Base-by-base conservation (phyloP, 2,888 invertebrate species). In the Rhagonycha fulva region DNA sequence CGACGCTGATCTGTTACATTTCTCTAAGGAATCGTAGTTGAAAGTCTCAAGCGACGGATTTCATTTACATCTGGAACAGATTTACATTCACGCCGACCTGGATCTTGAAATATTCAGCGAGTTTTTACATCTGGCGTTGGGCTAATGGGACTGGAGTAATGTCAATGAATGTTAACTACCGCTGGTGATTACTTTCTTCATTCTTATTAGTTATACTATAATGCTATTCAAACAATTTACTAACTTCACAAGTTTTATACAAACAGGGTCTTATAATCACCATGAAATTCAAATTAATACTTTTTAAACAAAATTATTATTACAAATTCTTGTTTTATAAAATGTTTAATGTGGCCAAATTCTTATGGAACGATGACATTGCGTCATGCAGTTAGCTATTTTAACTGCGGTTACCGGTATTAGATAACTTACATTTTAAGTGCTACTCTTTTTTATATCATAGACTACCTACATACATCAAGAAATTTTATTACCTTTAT, bases 51-150 rank as follows among this genome's bases (percentile, higher is more conserved):
- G 84, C 83, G 85, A 82, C 84, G 84, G 84, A 86, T 86, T 86
- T 86, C 86, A 86, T 86, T 86, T 86, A 86, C 86, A 86, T 86
- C 84, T 83, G 82, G 85, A 85, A 85, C 84, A 86, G 85, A 86
- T 86, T 86, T 86, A 84, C 85, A 86, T 86, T 85, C 85, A 83
- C 84, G 82, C 84, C 85, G 83, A 82, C 83, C 82, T 80, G 83
- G 82, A 84, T 84, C 83, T 82, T 85, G 84, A 85, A 85, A 85
- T 86, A 85, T 85, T 85, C 85, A 85, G 84, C 82, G 84, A 83
- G 84, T 85, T 86, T 86, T 85, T 85, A 83, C 84, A 83, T 84
- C 82, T 83, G 84, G 82, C 84, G 82, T 84, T 84, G 82, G 82
- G 82, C 84, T 86, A 86, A 86, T 86, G 86, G 86, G 83, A 83